A percentile compares a stretch with the other conserved stretches of the same genome.
These are phyloP conservation scores for Mallotus villosus DNA, from an alignment of 2,797 vertebrate species.

Conservation along the genomic window DNA sequence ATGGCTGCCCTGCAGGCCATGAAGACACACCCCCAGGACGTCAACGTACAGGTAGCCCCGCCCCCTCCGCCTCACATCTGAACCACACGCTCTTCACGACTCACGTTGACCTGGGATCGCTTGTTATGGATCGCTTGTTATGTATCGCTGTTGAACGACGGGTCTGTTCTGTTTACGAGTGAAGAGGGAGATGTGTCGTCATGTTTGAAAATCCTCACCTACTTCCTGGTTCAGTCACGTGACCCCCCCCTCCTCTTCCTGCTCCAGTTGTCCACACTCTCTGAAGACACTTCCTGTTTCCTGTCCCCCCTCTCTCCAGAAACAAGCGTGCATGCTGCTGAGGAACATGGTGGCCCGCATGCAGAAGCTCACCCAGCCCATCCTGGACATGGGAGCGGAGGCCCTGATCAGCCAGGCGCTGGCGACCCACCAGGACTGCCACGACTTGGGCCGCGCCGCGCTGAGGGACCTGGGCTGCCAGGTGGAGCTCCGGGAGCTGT, in stretches of 20 bases:
- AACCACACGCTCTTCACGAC: too few relatives aligned
- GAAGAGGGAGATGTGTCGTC: neutral
- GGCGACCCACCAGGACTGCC: slow-evolving; percentile 79
- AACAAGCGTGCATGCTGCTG: slow-evolving; percentile 92
- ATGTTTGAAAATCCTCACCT: neutral
- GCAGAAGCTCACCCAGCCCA: slow-evolving; percentile 74
- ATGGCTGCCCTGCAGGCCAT: slow-evolving; percentile 87
- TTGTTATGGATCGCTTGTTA: too few relatives aligned
- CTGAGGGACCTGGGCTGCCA: slow-evolving; percentile 91
- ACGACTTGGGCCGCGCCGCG: slow-evolving; percentile 85
- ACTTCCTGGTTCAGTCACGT: neutral
- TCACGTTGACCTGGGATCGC: too few relatives aligned
- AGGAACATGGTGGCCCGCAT: slow-evolving; percentile 88
- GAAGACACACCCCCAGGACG: slow-evolving; percentile 78
- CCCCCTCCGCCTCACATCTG: too few relatives aligned
- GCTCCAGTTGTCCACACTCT: neutral
- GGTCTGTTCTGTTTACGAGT: too few relatives aligned
- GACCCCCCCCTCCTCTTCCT: neutral
- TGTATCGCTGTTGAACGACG: too few relatives aligned
- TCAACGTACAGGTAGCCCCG: slow-evolving; percentile 83
- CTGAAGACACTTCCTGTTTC: slow-evolving; percentile 1
- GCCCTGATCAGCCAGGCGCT: slow-evolving; percentile 82
- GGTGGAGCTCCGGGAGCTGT: slow-evolving; percentile 90
- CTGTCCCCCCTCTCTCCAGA: slow-evolving; percentile 68
- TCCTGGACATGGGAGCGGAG: slow-evolving; percentile 93